A percentile compares a stretch with the other conserved stretches of the same genome.
These are phyloP conservation scores for Dendrolimus houi DNA, from an alignment of 2,888 invertebrate species.

Conservation along the genomic window DNA sequence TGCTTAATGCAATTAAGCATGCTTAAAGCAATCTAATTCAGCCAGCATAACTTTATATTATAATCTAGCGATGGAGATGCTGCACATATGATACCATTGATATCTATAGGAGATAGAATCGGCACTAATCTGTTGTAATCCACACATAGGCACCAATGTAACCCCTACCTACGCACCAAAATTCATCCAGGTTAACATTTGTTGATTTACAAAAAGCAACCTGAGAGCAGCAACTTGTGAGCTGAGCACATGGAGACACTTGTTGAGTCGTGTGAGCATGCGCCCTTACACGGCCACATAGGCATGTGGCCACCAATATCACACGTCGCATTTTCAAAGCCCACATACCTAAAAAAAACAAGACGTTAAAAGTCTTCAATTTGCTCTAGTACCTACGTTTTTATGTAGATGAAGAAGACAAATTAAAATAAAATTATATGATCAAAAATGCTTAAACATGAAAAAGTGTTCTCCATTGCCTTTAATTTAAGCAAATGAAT, in stretches of 20 bases:
- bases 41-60: no score
- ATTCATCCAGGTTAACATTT: neutral
- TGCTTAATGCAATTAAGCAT: no score
- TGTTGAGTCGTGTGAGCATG: conserved; percentile 62
- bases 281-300: conserved; percentile 30
- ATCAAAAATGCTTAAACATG: conserved; percentile 28
- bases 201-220: neutral
- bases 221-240: no score
- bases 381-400: neutral
- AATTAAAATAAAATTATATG: conserved; percentile 15
- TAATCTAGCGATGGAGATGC: no score
- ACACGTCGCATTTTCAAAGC: neutral
- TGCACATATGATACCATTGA: no score
- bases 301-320: conserved; percentile 7
- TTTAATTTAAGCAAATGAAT: conserved; percentile 25
- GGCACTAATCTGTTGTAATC: no score
- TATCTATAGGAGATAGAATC: no score
- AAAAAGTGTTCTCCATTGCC: neutral
- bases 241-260: conserved; percentile 63
- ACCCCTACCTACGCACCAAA: no score
- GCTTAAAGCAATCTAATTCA: no score
- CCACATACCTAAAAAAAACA: neutral
- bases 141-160: no score
- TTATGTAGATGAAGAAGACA: neutral
- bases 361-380: no score